Conservation (phyloP, 2,797 vertebrate genomes). For the Syndactyla subalaris region DNA sequence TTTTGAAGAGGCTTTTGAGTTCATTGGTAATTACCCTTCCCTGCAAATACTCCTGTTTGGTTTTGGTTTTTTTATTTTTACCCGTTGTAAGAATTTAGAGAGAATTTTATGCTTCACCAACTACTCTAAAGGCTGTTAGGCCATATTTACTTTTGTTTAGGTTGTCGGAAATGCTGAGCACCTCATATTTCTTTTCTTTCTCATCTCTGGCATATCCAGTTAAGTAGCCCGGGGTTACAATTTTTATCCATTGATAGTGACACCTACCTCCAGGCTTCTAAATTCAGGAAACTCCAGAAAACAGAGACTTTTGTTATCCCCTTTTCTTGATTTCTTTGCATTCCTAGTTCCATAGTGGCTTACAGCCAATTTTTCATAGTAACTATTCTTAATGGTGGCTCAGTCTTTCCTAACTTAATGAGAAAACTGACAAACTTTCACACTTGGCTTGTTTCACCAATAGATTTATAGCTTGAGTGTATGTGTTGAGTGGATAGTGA, state of each 20-base stretch:
- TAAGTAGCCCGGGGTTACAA: background rate
- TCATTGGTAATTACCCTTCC: conserved; percentile 87
- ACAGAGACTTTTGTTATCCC: background rate
- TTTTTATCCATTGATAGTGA: background rate
- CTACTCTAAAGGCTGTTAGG: background rate
- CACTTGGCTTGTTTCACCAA: background rate
- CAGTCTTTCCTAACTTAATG: background rate
- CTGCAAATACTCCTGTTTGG: background rate
- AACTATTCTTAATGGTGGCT: background rate
- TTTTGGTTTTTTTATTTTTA: background rate
- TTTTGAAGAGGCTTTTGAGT: conserved; percentile 99
- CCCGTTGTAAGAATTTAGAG: background rate
- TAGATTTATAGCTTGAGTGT: background rate
- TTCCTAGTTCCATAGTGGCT: background rate
- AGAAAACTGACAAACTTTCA: background rate
- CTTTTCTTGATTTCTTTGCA: background rate
- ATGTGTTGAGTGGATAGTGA: background rate
- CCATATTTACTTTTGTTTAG: background rate
- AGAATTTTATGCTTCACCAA: background rate
- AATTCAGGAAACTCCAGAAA: background rate
- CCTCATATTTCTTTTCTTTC: background rate
- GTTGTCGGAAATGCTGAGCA: background rate
- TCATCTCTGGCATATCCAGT: background rate
- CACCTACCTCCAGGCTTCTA: background rate
- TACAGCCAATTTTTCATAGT: background rate